These are phyloP conservation scores for Pseudopipra pipra DNA, from an alignment of 2,113 vertebrate species.

Conservation along the genomic window DNA sequence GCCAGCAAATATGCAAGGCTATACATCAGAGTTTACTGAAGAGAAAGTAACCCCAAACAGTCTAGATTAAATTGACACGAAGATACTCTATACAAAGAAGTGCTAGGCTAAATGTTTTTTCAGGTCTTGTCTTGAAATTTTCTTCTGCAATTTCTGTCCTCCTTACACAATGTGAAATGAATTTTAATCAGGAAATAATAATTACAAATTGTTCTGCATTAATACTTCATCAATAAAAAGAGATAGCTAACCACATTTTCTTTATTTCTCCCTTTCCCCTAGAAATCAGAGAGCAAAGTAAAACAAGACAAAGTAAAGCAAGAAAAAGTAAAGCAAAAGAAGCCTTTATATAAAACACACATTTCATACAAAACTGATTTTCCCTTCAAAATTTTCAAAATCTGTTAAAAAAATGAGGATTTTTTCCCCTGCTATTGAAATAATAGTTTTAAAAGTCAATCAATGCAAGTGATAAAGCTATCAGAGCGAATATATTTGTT, in stretches of 20 bases:
- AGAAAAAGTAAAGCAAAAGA: neutral
- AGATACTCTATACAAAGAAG: neutral
- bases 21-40: neutral
- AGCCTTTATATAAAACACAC: neutral
- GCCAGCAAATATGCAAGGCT: neutral
- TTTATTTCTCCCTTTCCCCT: neutral
- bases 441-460: neutral
- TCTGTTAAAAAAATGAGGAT: neutral
- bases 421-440: neutral
- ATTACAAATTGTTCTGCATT: neutral
- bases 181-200: neutral
- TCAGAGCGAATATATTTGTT: neutral
- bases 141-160: neutral
- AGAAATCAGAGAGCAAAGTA: neutral
- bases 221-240: neutral
- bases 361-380: neutral
- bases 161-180: neutral
- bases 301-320: neutral
- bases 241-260: neutral
- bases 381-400: neutral
- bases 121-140: neutral
- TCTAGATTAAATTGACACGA: conserved; percentile 9
- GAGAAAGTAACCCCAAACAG: neutral
- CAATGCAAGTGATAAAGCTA: neutral
- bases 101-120: neutral